Percentiles rank a stretch among this genome's conserved stretches.
Evolutionary conservation across 2,888 invertebrate species (phyloP).

Genomic region (Lepeophtheirus nordmannii): DNA sequence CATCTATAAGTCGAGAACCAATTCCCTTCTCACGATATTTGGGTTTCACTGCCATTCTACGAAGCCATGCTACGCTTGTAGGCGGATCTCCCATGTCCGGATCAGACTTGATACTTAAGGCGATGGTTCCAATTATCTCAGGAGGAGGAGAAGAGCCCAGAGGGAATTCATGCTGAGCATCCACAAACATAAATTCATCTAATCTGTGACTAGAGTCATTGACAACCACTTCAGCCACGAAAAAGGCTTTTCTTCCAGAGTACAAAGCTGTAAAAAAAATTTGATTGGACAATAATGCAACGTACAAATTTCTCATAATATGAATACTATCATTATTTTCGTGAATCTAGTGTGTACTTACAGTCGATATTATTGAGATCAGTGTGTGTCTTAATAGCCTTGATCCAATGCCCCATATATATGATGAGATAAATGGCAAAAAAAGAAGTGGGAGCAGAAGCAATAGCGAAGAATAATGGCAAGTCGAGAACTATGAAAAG

Average conservation of each 20-base stretch:
- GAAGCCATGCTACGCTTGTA: slow-evolving; percentile 10
- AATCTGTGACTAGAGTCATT: neutral
- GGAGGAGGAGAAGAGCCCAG: too few relatives aligned
- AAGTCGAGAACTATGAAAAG: slow-evolving; percentile 5
- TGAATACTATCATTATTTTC: too few relatives aligned
- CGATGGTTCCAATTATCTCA: slow-evolving; percentile 11
- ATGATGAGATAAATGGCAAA: neutral
- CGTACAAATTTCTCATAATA: too few relatives aligned
- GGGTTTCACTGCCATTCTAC: slow-evolving; percentile 11
- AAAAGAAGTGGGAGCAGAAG: neutral
- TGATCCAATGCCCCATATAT: slow-evolving; percentile 1
- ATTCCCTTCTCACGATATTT: slow-evolving; percentile 4
- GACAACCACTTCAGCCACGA: slow-evolving; percentile 7
- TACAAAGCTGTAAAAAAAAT: too few relatives aligned
- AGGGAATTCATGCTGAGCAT: too few relatives aligned
- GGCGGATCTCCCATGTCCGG: slow-evolving; percentile 11
- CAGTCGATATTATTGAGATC: slow-evolving; percentile 7
- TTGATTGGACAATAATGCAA: too few relatives aligned
- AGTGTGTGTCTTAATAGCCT: neutral
- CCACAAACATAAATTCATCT: too few relatives aligned
- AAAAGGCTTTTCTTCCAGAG: neutral
- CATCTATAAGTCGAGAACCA: neutral
- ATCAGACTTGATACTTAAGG: slow-evolving; percentile 5
- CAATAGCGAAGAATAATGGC: neutral
- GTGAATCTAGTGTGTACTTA: neutral